Base-by-base conservation (phyloP, 2,113 vertebrate genomes). In the Pantherophis guttatus region DNA sequence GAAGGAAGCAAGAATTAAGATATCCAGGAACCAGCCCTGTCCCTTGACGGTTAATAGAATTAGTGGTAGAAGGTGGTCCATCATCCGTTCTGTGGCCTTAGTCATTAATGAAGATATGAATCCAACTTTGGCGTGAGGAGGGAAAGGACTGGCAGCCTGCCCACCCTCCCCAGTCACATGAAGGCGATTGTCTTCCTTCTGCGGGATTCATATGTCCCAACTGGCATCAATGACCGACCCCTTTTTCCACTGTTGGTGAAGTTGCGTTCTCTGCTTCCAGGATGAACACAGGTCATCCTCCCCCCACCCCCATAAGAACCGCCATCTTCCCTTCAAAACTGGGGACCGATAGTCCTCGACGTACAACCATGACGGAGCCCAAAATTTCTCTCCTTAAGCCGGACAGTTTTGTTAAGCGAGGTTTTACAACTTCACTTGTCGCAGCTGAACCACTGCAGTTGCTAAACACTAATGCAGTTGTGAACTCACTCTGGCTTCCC, bases 71-170 rank as follows among this genome's bases (percentile, higher is more conserved):
- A 59, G n/a, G 7, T 5, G 29, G 29, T 70, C 23, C 44, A 53
- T 70, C 90, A 88, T 33, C 86, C 86, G 55, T 89, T 89, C 29
- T 59, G 54, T 10, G 44, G 90, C 93, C 85, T 81, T 59, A 54
- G 86, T 88, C 90, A 89, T 89, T 89, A 93, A 93, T 44, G 90
- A 52, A 59, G 90, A 23, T 91, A 93, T 91, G 87, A 91, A 93
- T 89, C 44, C 90, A 85, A 3, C 23, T n/a, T 70, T 33, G 0
- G 88, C 9, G 12, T 5, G 48, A 87, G 55, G 52, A 55, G 53
- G n/a, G 44, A 29, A 23, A 53, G 54, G 29, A 53, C n/a, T 26
- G 54, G 11, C 26, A 59, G 62, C 23, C 23, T 24, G 23, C 29
- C 62, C 4, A 0, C 62, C 62, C 29, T 29, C 33, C n/a, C 87